Evolutionary conservation across 2,888 invertebrate species (phyloP).

Genomic region (Ptycholaimellus sp.): DNA sequence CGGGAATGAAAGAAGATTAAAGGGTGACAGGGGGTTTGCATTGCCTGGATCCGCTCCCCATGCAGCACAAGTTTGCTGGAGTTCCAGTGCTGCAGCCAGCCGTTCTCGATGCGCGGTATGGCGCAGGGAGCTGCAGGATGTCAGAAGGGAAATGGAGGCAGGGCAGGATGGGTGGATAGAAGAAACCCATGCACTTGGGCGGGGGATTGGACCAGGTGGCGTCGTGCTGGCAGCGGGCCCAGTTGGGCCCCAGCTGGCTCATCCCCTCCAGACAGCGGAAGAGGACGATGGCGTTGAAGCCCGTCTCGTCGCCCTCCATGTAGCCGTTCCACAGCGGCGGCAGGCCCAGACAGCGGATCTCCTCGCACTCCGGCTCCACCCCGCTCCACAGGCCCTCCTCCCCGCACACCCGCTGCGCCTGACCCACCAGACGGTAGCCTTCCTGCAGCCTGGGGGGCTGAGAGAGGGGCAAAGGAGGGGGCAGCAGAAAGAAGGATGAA

Average conservation of each 20-base stretch:
- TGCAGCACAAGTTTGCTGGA: constrained; percentile 37
- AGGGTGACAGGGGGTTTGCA: no score
- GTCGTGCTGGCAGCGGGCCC: constrained; percentile 59
- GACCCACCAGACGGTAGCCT: constrained; percentile 69
- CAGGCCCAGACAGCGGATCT: constrained; percentile 86
- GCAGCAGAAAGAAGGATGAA: no score
- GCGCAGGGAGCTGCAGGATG: constrained; percentile 55
- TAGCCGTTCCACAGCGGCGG: constrained; percentile 84
- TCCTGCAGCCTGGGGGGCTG: no score
- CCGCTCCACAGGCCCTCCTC: constrained; percentile 87
- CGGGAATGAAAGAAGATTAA: no score
- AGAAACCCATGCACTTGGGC: constrained; percentile 58
- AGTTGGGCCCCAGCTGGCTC: constrained; percentile 29
- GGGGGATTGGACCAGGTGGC: constrained; percentile 79
- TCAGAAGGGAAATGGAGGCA: not conserved
- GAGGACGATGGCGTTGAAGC: constrained; percentile 66
- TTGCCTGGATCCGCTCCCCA: constrained; percentile 45
- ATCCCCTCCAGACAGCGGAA: constrained; percentile 59
- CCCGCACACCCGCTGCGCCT: constrained; percentile 65
- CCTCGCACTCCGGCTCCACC: constrained; percentile 68
- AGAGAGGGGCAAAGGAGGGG: no score
- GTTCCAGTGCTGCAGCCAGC: constrained; percentile 20
- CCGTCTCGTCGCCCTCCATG: constrained; percentile 51
- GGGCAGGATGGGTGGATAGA: not conserved
- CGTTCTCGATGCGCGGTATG: constrained; percentile 44